Evolutionary conservation across 1,140 invertebrate species (phyloP), one percentile per base, ranked within the genome.

Genomic region (Brachionus asplanchnoidis): DNA sequence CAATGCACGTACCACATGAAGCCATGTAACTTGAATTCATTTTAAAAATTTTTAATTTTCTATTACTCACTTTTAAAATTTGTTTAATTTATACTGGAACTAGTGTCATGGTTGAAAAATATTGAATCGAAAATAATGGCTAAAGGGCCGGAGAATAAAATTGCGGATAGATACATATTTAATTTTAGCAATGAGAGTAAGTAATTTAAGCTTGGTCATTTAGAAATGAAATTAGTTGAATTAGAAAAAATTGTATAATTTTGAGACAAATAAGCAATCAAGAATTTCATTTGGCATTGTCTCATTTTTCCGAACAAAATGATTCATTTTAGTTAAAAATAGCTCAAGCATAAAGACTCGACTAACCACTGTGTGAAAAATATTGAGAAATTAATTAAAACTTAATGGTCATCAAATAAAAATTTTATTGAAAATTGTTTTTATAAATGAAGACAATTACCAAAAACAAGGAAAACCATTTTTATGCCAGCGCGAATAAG

Each of bases 381-480:
- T 20, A 23, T 20, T 60, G n/a, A 20, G 9, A 60, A 60, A 60
- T 60, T 60, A 60, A 60, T 60, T 60, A 8, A 0, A 60, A 20
- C 2, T 60, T 23, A 23, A 60, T 60, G 53, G 66, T 68, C 32
- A 68, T 66, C 17, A 68, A 42, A 9, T 40, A 73, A 73, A 73
- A 73, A 17, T 73, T 73, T 73, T 73, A 73, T 73, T 73, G n/a
- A 23, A 68, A 32, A 32, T 28, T 68, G 32, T 68, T 68, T 32
- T 11, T 14, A 12, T 32, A 68, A 68, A 68, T 28, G 14, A 68
- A 32, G 14, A 32, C 66, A 73, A 40, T 42, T 73, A 73, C 12
- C 36, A 73, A 42, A 73, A 73, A 73, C 68, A 42, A 20, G 68
- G 68, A 42, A 73, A 73, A 8, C 68, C 68, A 42, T 73, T 73